Evolutionary conservation across 2,113 vertebrate species (phyloP).

Genomic region (Nematolebias whitei): DNA sequence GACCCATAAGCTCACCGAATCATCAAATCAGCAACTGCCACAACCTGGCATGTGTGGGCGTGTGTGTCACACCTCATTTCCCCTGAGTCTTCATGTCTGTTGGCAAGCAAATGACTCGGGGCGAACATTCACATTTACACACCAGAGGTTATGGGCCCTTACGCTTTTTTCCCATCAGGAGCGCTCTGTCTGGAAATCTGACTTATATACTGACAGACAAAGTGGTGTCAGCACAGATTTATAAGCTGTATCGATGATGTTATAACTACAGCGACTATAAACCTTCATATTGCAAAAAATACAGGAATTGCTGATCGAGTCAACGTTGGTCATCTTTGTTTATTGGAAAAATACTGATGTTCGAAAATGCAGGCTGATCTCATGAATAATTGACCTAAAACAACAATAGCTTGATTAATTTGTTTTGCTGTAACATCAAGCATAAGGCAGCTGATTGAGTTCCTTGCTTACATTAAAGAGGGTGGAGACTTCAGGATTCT

Average conservation of each 20-base stretch:
- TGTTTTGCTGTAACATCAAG: not conserved
- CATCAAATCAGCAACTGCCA: constrained; percentile 73
- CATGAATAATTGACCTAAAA: too few species aligned
- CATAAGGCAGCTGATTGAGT: not conserved
- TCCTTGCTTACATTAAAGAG: not conserved
- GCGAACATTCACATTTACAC: constrained; percentile 68
- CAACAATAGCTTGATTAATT: not conserved
- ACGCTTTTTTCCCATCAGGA: constrained; percentile 41
- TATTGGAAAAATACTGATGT: not conserved
- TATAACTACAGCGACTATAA: not conserved
- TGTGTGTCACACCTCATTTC: constrained; percentile 75
- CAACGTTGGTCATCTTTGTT: not conserved
- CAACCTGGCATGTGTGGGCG: constrained; percentile 66
- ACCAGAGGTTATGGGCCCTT: constrained; percentile 57
- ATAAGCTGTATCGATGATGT: constrained; percentile 2
- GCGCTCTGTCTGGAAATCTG: constrained; percentile 45
- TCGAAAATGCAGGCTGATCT: too few species aligned
- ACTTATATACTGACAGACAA: constrained; percentile 39
- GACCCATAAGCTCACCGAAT: constrained; percentile 59
- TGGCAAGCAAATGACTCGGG: constrained; percentile 75
- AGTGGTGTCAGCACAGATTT: constrained; percentile 30
- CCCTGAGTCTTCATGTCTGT: constrained; percentile 61
- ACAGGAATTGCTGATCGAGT: not conserved
- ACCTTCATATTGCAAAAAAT: not conserved
- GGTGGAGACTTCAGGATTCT: not conserved